phyloP scores from a whole-genome alignment of 2,113 vertebrate species.

The Dasyornis broadbenti region DNA sequence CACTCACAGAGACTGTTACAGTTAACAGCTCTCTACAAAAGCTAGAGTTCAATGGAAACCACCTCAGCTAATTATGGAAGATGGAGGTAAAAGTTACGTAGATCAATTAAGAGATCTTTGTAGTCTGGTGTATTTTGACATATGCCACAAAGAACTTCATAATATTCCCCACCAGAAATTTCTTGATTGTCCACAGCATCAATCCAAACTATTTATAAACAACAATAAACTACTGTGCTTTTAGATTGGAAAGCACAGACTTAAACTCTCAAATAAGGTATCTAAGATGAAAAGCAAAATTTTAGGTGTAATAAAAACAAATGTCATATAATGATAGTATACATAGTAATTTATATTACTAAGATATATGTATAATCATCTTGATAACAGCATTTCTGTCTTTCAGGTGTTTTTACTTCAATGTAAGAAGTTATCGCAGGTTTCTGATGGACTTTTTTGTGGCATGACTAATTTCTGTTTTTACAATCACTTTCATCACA shows the following conservation, averaged over 20 bases:
- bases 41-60: conserved; percentile 71
- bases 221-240: conserved; percentile 61
- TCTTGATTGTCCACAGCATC: conserved; percentile 40
- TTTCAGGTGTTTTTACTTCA: conserved; percentile 72
- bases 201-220: conserved; percentile 57
- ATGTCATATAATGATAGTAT: neutral
- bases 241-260: conserved; percentile 67
- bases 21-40: conserved; percentile 72
- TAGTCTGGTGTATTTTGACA: conserved; percentile 72
- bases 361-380: neutral
- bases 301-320: neutral
- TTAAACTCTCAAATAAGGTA: conserved; percentile 58
- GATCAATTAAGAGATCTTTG: conserved; percentile 65
- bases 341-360: neutral
- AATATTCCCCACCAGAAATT: conserved; percentile 59
- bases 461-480: conserved; percentile 60
- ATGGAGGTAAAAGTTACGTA: conserved; percentile 30
- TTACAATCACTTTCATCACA: conserved; percentile 62
- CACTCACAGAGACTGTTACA: conserved; percentile 66
- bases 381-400: conserved; percentile 34
- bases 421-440: conserved; percentile 65
- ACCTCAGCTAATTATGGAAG: conserved; percentile 72
- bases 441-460: conserved; percentile 45
- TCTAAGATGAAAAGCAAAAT: conserved; percentile 53
- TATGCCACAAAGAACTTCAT: conserved; percentile 65